A percentile compares a stretch with the other conserved stretches of the same genome.
Conservation (phyloP, 1,140 invertebrate genomes). For the Brachionus rotundiformis region DNA sequence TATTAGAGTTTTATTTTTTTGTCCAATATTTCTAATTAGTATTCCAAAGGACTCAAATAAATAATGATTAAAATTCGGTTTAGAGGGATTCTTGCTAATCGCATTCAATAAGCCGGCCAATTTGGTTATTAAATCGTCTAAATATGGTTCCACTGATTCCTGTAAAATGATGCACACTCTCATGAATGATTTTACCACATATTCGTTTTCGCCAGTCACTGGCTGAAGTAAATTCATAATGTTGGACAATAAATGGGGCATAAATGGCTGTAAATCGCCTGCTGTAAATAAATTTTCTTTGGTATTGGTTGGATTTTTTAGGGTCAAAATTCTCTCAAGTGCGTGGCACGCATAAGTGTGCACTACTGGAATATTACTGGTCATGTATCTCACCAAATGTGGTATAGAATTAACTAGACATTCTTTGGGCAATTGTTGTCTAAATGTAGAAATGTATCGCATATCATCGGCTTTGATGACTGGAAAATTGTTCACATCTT, state of each 20-base stretch:
- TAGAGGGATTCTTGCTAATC: conserved; percentile 89
- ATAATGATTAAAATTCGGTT: conserved; percentile 96
- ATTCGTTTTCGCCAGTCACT: conserved; percentile 78
- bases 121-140: conserved; percentile 77
- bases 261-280: conserved; percentile 47
- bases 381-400: conserved; percentile 74
- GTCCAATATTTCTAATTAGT: conserved; percentile 81
- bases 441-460: conserved; percentile 92
- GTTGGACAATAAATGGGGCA: conserved; percentile 38
- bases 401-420: conserved; percentile 73
- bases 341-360: conserved; percentile 89
- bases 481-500: conserved; percentile 78
- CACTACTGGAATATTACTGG: conserved; percentile 77
- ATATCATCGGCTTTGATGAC: conserved; percentile 92
- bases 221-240: conserved; percentile 43
- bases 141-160: conserved; percentile 76
- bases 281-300: conserved; percentile 56
- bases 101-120: conserved; percentile 78
- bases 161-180: conserved; percentile 79
- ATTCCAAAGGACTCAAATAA: conserved; percentile 89
- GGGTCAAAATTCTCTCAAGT: conserved; percentile 82
- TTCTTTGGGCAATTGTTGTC: conserved; percentile 80
- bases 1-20: conserved; percentile 75
- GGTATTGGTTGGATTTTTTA: conserved; percentile 67
- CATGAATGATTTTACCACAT: conserved; percentile 88